A percentile compares a stretch with the other conserved stretches of the same genome.
Conservation (phyloP, 1,140 invertebrate genomes). For the Cyphomyrmex costatus region DNA sequence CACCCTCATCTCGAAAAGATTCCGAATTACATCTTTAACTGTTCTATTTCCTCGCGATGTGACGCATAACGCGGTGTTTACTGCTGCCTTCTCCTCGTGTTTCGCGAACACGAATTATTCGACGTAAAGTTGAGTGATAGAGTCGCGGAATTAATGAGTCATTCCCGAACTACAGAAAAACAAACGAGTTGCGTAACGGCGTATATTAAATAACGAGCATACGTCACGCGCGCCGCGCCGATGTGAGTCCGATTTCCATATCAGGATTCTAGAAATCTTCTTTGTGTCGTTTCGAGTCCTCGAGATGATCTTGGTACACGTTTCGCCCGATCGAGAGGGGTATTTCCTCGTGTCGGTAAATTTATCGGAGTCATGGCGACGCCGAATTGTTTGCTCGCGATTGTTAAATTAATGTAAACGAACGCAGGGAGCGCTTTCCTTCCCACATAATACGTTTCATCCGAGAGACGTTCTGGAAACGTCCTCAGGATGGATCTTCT, state of each 20-base stretch:
- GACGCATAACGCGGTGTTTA: not conserved
- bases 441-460: too few species aligned
- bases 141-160: constrained; percentile 43
- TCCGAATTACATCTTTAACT: not conserved
- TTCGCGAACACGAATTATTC: not conserved
- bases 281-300: not conserved
- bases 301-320: not conserved
- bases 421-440: not conserved
- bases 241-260: constrained; percentile 53
- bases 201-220: constrained; percentile 37
- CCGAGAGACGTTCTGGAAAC: too few species aligned
- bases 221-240: constrained; percentile 31
- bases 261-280: constrained; percentile 21
- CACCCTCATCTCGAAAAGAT: not conserved
- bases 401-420: not conserved
- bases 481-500: too few species aligned
- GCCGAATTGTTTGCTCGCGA: not conserved
- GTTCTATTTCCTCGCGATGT: not conserved
- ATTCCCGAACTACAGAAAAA: constrained; percentile 26
- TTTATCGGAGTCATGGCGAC: not conserved
- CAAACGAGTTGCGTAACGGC: constrained; percentile 23
- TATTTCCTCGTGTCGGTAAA: constrained; percentile 14
- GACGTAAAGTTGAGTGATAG: not conserved
- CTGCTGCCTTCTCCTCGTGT: too few species aligned
- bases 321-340: not conserved